Evolutionary conservation across 2,888 invertebrate genomes (phyloP).

Genomic region (Sphinx pinastri): DNA sequence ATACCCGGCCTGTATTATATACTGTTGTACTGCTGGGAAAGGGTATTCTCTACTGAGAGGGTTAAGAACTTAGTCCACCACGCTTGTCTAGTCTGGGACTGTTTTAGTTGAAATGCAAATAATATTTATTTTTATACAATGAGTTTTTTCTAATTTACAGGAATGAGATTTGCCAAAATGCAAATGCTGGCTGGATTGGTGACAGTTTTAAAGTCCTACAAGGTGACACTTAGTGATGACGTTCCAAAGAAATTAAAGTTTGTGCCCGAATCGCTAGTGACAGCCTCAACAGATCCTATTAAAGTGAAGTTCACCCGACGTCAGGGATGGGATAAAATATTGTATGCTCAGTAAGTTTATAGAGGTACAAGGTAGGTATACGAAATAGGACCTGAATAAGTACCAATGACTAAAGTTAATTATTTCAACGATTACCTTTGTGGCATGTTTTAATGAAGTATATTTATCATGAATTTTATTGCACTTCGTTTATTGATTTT

Average conservation of each 20-base stretch:
- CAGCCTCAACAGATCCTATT: slow-evolving; percentile 29
- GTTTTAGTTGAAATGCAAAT: not conserved
- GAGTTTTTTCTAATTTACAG: slow-evolving; percentile 37
- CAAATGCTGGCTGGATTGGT: slow-evolving; percentile 46
- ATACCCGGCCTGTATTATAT: too few species aligned
- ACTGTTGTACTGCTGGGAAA: too few species aligned
- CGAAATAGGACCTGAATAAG: too few species aligned
- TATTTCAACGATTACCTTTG: too few species aligned
- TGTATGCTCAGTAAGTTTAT: slow-evolving; percentile 17
- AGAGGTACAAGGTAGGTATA: not conserved
- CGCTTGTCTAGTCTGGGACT: too few species aligned
- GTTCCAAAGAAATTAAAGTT: slow-evolving; percentile 33
- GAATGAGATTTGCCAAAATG: slow-evolving; percentile 50
- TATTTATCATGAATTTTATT: too few species aligned
- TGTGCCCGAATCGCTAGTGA: slow-evolving; percentile 38
- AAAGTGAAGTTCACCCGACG: slow-evolving; percentile 32
- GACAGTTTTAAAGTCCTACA: slow-evolving; percentile 46
- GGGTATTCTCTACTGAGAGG: too few species aligned
- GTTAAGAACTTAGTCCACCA: too few species aligned
- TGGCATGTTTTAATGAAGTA: too few species aligned
- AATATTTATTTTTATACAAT: not conserved
- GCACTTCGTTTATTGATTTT: too few species aligned
- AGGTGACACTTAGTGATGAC: slow-evolving; percentile 39
- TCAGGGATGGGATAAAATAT: slow-evolving; percentile 28
- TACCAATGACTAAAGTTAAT: too few species aligned